Evolutionary conservation across 2,113 vertebrate genomes (phyloP).

Genomic region (Zeus faber): DNA sequence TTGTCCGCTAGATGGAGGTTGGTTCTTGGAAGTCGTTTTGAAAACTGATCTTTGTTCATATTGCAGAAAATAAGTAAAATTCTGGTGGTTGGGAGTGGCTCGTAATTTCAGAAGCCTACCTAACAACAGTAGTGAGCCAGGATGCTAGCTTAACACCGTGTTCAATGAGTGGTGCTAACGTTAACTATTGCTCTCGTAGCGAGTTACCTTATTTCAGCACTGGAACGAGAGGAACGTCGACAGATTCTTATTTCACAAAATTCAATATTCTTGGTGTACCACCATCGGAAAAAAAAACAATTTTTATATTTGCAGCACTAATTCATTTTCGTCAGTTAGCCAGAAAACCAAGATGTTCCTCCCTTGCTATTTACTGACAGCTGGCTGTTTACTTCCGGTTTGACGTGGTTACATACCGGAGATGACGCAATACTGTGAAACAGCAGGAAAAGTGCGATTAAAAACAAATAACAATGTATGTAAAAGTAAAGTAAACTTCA

Average conservation of each 20-base stretch:
- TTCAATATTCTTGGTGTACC: background rate
- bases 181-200: background rate
- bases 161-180: too few relatives aligned
- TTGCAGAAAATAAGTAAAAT: background rate
- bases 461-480: background rate
- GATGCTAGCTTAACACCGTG: too few relatives aligned
- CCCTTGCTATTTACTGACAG: background rate
- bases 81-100: too few relatives aligned
- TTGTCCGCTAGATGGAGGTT: too few relatives aligned
- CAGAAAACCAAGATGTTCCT: background rate
- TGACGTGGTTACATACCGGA: background rate
- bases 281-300: background rate
- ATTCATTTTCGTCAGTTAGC: background rate
- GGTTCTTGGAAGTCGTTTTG: background rate
- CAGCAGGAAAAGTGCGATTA: background rate
- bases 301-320: background rate
- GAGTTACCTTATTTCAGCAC: slow-evolving; percentile 1
- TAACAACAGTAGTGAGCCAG: too few relatives aligned
- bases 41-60: background rate
- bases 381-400: background rate
- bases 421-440: background rate
- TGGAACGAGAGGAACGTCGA: background rate
- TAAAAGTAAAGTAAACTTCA: background rate
- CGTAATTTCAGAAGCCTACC: too few relatives aligned
- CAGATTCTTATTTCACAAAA: background rate